Conservation (phyloP, 2,888 invertebrate species). For the Ectropis crepuscularia region DNA sequence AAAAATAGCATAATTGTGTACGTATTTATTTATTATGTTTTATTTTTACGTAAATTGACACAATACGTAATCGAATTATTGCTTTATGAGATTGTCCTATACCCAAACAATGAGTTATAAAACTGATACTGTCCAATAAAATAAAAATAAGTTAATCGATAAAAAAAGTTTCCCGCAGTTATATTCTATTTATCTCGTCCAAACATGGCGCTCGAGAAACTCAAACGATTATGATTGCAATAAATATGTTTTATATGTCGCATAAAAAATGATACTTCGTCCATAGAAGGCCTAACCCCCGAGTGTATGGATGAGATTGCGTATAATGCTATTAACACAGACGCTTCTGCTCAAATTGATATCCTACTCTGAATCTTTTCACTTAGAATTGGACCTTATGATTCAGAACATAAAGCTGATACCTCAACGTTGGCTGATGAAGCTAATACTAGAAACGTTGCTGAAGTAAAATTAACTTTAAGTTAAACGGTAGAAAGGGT, state of each 20-base stretch:
- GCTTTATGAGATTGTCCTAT: constrained; percentile 1
- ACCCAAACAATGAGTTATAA: constrained; percentile 32
- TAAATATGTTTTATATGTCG: constrained; percentile 85
- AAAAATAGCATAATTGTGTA: not conserved
- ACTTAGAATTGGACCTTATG: constrained; percentile 56
- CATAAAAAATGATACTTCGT: constrained; percentile 82
- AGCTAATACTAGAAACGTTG: constrained; percentile 51
- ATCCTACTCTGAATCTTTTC: constrained; percentile 62
- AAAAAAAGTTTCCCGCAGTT: constrained; percentile 58
- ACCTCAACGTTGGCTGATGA: constrained; percentile 40
- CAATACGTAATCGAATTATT: not conserved
- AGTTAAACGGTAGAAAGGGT: constrained; percentile 41
- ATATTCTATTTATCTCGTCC: constrained; percentile 73
- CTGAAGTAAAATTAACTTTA: constrained; percentile 52
- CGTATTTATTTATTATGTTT: not conserved
- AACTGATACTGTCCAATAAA: constrained; percentile 42
- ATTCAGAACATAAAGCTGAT: constrained; percentile 45
- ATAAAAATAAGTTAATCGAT: constrained; percentile 52
- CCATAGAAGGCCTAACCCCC: constrained; percentile 78
- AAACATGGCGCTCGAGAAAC: constrained; percentile 76
- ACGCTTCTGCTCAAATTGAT: constrained; percentile 85
- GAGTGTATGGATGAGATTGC: constrained; percentile 85
- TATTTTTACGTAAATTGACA: not conserved
- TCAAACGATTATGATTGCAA: constrained; percentile 82
- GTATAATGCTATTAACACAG: constrained; percentile 85